Conservation (phyloP, 2,888 invertebrate species). For the Colostygia pectinataria region DNA sequence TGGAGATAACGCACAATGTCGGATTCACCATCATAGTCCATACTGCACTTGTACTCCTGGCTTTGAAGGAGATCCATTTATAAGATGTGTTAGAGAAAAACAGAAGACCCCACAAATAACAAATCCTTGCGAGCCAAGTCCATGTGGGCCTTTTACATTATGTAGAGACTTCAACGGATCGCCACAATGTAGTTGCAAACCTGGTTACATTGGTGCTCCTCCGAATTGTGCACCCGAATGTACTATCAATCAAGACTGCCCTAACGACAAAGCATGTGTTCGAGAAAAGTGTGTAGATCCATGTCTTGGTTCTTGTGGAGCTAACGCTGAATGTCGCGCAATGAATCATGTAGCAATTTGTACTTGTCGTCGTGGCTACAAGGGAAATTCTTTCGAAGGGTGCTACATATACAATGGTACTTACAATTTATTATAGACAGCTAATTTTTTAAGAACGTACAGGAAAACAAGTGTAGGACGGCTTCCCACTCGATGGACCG, state of each 20-base stretch:
- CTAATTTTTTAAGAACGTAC: too few species aligned
- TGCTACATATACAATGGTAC: conserved; percentile 64
- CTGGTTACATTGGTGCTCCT: conserved; percentile 86
- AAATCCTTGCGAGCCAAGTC: conserved; percentile 85
- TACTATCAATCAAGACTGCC: conserved; percentile 89
- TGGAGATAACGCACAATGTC: conserved; percentile 87
- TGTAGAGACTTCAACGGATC: conserved; percentile 81
- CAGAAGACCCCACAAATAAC: conserved; percentile 80
- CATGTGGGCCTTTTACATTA: conserved; percentile 87
- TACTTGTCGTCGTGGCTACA: conserved; percentile 85
- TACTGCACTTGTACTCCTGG: conserved; percentile 88
- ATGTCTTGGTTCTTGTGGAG: conserved; percentile 88
- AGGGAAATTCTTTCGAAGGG: conserved; percentile 88
- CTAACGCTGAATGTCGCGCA: conserved; percentile 87
- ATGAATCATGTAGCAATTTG: conserved; percentile 91
- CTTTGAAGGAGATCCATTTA: conserved; percentile 90
- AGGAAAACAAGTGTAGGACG: too few species aligned
- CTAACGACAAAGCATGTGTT: conserved; percentile 87
- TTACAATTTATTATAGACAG: too few species aligned
- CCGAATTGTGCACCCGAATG: conserved; percentile 90
- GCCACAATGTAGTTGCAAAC: conserved; percentile 84
- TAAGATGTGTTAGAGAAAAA: conserved; percentile 64
- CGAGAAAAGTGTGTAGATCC: conserved; percentile 89
- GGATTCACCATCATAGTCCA: conserved; percentile 86
- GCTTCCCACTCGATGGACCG: too few species aligned